Evolutionary conservation across 2,113 vertebrate genomes (phyloP).

Genomic region (Syngnathus typhle): DNA sequence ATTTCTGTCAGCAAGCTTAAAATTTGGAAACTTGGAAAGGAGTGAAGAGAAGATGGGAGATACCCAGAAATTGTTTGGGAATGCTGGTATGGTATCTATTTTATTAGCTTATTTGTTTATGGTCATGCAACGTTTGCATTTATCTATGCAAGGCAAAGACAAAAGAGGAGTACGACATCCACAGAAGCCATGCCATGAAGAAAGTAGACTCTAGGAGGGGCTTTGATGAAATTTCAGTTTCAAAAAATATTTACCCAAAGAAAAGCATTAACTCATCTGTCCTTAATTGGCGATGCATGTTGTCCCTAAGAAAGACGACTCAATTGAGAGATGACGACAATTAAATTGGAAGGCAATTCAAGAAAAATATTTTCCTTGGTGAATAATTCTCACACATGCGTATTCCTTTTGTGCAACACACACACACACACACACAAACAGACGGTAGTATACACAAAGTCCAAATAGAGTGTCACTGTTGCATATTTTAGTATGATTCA

Average conservation of each 20-base stretch:
- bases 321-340: neutral
- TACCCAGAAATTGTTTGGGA: constrained; percentile 6
- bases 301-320: neutral
- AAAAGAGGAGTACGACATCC: neutral
- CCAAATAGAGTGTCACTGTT: constrained; percentile 34
- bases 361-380: neutral
- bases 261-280: neutral
- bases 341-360: neutral
- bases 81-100: neutral
- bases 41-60: neutral
- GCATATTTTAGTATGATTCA: constrained; percentile 56
- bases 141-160: neutral
- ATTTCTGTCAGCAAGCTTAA: neutral
- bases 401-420: constrained; percentile 18
- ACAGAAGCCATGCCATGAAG: neutral
- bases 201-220: neutral
- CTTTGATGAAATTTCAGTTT: neutral
- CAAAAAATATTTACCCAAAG: neutral
- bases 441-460: constrained; percentile 32
- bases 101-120: too few species aligned
- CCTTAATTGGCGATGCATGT: neutral
- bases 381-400: neutral
- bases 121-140: too few species aligned
- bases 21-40: constrained; percentile 1
- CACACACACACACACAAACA: constrained; percentile 2